Evolutionary conservation across 2,113 vertebrate genomes (phyloP).

Genomic region (Picathartes gymnocephalus): DNA sequence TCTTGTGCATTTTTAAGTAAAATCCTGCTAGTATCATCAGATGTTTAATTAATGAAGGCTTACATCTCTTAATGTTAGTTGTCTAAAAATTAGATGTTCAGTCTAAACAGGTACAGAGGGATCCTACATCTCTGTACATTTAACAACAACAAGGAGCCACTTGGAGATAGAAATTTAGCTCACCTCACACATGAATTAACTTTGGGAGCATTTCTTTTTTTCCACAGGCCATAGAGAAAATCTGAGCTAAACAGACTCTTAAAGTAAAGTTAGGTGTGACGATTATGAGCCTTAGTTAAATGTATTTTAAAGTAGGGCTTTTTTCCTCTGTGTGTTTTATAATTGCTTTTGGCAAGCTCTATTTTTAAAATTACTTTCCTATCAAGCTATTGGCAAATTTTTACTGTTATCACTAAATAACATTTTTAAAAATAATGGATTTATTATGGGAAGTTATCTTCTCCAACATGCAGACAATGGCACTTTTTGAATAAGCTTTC

Average conservation of each 20-base stretch:
- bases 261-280: not conserved
- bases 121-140: not conserved
- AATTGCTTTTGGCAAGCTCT: not conserved
- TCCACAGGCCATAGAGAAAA: not conserved
- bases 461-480: not conserved
- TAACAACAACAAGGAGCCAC: not conserved
- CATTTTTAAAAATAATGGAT: not conserved
- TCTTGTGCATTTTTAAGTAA: not conserved
- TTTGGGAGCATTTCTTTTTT: not conserved
- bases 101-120: not conserved
- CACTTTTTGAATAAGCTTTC: not conserved
- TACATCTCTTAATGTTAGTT: not conserved
- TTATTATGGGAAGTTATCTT: not conserved
- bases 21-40: not conserved
- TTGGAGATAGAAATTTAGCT: not conserved
- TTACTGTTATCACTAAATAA: not conserved
- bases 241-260: not conserved
- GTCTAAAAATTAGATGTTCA: not conserved
- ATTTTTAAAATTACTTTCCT: not conserved
- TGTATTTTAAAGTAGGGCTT: not conserved
- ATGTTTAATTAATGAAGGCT: not conserved
- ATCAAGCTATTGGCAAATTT: not conserved
- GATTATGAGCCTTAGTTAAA: not conserved
- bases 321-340: not conserved
- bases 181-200: not conserved